Evolutionary conservation across 2,113 vertebrate species (phyloP).

Genomic region (Silurus asotus): DNA sequence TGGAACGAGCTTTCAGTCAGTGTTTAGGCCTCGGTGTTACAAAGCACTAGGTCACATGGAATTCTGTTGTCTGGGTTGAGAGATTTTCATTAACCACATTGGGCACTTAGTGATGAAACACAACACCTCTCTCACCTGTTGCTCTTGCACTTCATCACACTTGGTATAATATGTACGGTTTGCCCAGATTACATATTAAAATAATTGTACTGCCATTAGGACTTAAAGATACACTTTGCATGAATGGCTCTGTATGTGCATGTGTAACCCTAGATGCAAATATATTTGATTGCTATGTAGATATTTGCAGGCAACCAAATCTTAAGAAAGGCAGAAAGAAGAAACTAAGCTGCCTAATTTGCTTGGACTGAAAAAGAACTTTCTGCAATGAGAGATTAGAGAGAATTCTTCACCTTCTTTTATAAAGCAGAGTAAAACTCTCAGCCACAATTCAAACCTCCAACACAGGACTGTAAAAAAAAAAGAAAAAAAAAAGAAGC

Average conservation of each 20-base stretch:
- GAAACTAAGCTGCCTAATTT: background rate
- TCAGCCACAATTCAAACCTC: conserved; percentile 23
- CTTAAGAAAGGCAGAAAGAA: background rate
- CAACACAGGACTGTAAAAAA: background rate
- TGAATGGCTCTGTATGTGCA: too few relatives aligned
- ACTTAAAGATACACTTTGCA: too few relatives aligned
- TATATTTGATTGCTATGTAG: background rate
- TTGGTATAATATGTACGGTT: background rate
- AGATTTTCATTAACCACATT: background rate
- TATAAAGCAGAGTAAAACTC: conserved; percentile 24
- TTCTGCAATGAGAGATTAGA: background rate
- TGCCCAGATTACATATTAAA: background rate
- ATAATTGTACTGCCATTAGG: too few relatives aligned
- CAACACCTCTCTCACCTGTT: too few relatives aligned
- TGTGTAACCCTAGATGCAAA: background rate
- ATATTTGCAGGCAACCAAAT: background rate
- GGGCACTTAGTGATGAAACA: too few relatives aligned
- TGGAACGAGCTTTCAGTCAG: background rate
- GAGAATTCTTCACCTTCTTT: conserved; percentile 36
- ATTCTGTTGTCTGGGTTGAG: background rate
- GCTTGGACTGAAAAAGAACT: background rate
- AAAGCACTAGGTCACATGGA: background rate
- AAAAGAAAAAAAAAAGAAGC: conserved; percentile 12
- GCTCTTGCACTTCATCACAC: background rate
- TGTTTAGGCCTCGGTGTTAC: background rate